Base-by-base conservation (phyloP, 2,113 vertebrate genomes). In the Agelaius tricolor region DNA sequence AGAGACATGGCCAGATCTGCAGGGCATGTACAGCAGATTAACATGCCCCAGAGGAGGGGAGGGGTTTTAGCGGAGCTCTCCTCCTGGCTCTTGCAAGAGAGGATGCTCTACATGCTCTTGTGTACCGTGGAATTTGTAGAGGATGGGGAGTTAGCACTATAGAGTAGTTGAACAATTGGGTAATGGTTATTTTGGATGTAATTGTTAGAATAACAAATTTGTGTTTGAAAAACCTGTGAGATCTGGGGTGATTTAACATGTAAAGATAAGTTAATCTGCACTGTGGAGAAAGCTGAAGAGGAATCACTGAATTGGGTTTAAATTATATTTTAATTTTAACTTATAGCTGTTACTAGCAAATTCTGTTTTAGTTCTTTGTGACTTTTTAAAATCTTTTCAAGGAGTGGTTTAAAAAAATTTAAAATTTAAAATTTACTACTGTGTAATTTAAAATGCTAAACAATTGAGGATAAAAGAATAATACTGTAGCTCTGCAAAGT, bases 1-100 rank as follows among this genome's bases (percentile, higher is more conserved):
- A 28, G 94, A 47, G 84, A 86, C 22, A 20, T 77, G 7, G 5
- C 80, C 47, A 27, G 57, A 24, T 65, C 23, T 73, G 24, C 9
- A 43, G 22, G 39, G 49, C 14, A 1, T 3, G 28, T 15, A 7
- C 8, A 27, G 39, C 39, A 71, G 52, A 78, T 46, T 35, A 54
- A 74, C 82, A 17, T 47, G 39, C n/a, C 37, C 20, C 6, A 1
- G 0, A 49, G 31, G 2, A 57, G 26, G 22, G 23, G 27, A 46
- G 7, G 4, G 11, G 46, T 22, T 58, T 33, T 15, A 21, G 20
- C 52, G 33, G 21, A 9, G 23, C 2, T 87, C 19, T 89, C 17
- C 46, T 80, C 28, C 41, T 65, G 46, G 7, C 39, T 69, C 13
- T 24, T 71, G 47, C 8, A 47, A 24, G 24, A 58, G 15, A 43